Conservation (phyloP, 1,140 invertebrate genomes). For the Drosophila quadrilineata region DNA sequence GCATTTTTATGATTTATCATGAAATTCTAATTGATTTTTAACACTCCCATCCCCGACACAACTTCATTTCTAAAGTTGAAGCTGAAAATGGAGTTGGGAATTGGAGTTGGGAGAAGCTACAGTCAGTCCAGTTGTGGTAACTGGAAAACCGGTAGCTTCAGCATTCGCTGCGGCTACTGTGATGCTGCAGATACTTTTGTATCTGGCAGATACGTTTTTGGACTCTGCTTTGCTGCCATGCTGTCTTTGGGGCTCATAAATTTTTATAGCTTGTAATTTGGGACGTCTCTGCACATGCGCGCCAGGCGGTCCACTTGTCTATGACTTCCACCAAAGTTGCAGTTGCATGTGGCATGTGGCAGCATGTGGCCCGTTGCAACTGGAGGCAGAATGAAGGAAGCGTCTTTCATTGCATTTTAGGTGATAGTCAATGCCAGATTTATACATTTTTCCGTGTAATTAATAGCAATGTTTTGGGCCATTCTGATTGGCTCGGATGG, state of each 20-base stretch:
- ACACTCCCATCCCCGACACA: too few species aligned
- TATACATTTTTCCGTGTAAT: constrained; percentile 62
- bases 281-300: constrained; percentile 54
- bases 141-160: constrained; percentile 45
- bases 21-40: constrained; percentile 55
- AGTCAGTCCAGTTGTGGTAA: background rate
- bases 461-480: constrained; percentile 54
- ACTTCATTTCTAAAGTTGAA: too few species aligned
- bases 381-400: constrained; percentile 11
- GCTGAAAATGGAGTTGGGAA: background rate
- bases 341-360: background rate
- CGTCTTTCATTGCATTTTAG: constrained; percentile 43
- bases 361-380: background rate
- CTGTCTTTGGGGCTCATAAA: constrained; percentile 63
- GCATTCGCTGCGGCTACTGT: constrained; percentile 15
- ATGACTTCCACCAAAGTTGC: background rate
- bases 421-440: constrained; percentile 43
- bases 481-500: constrained; percentile 36
- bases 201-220: constrained; percentile 25
- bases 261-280: constrained; percentile 76
- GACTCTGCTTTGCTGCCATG: constrained; percentile 27
- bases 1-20: constrained; percentile 5
- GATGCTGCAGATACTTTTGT: constrained; percentile 24
- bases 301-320: constrained; percentile 52
- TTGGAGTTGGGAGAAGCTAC: background rate